A percentile compares a stretch with the other conserved stretches of the same genome.
These are phyloP conservation scores for Thamnaconus septentrionalis DNA, from an alignment of 2,113 vertebrate genomes.

Conservation along the genomic window DNA sequence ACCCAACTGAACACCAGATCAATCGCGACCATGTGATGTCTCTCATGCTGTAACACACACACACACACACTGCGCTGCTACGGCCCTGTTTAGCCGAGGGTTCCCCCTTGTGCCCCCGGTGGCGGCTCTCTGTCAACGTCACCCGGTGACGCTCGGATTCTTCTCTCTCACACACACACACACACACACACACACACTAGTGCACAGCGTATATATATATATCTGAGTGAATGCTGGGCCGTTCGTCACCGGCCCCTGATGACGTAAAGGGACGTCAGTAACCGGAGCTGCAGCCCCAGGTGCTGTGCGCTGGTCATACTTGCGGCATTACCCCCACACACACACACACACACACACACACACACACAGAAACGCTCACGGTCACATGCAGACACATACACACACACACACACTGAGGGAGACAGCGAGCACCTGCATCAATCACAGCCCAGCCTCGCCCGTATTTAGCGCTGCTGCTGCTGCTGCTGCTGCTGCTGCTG, in stretches of 20 bases:
- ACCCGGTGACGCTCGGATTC: conserved; percentile 27
- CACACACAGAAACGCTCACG: conserved; percentile 9
- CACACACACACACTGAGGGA: conserved; percentile 7
- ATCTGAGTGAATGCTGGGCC: not conserved
- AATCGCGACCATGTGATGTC: not conserved
- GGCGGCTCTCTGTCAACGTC: conserved; percentile 20
- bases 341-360: conserved; percentile 28
- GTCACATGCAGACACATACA: conserved; percentile 15
- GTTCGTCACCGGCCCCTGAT: conserved; percentile 37
- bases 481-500: conserved; percentile 5
- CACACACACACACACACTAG: not conserved
- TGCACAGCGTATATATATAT: too few relatives aligned
- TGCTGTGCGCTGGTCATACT: conserved; percentile 48
- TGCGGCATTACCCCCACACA: conserved; percentile 36
- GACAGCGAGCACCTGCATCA: conserved; percentile 16
- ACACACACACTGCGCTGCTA: conserved; percentile 7
- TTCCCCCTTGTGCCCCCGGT: not conserved
- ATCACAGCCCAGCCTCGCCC: not conserved
- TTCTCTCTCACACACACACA: conserved; percentile 11
- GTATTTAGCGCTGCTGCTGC: too few relatives aligned
- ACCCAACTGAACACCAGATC: conserved; percentile 1
- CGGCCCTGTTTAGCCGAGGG: conserved; percentile 25
- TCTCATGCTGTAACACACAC: conserved; percentile 1
- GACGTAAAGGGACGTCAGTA: conserved; percentile 58
- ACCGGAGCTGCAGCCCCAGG: conserved; percentile 50